Evolutionary conservation across 2,113 vertebrate genomes (phyloP), one percentile per base, ranked within the genome.

Genomic region (Pterocles burchelli): DNA sequence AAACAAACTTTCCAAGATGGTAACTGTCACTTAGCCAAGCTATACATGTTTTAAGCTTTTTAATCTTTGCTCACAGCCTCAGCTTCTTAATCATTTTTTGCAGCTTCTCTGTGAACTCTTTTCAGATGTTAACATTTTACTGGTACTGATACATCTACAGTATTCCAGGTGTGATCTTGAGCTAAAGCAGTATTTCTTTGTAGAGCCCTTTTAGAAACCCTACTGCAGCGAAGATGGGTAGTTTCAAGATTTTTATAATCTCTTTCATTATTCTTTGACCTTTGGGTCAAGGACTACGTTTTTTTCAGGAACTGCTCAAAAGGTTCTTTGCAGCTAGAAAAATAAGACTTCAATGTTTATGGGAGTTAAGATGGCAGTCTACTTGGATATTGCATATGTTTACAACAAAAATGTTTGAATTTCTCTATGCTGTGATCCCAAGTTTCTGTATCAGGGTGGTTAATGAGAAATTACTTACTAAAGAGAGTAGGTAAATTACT

Each of bases 11-110:
- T 88, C 70, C 57, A 38, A 65, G 66, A 93, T 82, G 87, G 51
- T 86, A 93, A 74, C 72, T 91, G 88, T 93, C 90, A 92, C 86
- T 90, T 95, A 93, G 86, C 93, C 93, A 96, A 97, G 51, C 72
- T 70, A 71, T 96, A 85, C 94, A 62, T 81, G 49, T 75, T 87
- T 77, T 68, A 75, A 84, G 28, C 49, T 77, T 96, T 93, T 90
- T 84, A 79, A 36, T 89, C 52, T 90, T 74, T 78, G 34, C 45
- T 85, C 17, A 34, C 29, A 80, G 20, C 51, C 45, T 86, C 41
- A 77, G 45, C n/a, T 88, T 70, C 80, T 90, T 86, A 33, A 59
- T 81, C 4, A 62, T 38, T 68, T 90, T 87, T 70, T 10, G 63
- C 62, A 68, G 9, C 45, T 93, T 87, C 70, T 93, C 55, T 90